phyloP scores from a whole-genome alignment of 1,140 invertebrate species.

The Wiebesia pumilae region DNA sequence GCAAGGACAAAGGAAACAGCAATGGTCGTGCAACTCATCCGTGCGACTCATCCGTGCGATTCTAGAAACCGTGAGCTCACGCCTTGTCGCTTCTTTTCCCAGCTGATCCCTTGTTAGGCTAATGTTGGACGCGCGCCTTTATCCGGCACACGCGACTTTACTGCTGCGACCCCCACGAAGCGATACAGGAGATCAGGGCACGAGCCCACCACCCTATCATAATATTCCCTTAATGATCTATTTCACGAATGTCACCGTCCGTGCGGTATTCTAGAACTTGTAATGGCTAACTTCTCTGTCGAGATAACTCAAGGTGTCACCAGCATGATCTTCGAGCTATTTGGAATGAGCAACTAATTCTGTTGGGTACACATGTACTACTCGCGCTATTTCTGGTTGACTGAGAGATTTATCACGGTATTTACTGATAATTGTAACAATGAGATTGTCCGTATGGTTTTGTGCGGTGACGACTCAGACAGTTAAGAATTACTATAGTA shows the following conservation, averaged over 20 bases:
- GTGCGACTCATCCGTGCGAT: constrained; percentile 13
- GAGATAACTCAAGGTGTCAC: neutral
- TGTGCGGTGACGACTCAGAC: too few relatives aligned
- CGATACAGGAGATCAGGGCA: constrained; percentile 50
- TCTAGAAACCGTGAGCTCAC: neutral
- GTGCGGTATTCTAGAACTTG: neutral
- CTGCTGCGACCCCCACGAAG: neutral
- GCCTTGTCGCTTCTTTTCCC: constrained; percentile 11
- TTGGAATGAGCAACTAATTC: too few relatives aligned
- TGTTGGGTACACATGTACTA: neutral
- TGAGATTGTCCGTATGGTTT: neutral
- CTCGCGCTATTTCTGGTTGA: neutral
- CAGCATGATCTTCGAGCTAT: neutral
- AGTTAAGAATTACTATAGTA: too few relatives aligned
- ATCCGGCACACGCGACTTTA: constrained; percentile 50
- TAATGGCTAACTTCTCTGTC: neutral
- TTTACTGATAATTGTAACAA: neutral
- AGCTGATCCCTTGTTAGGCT: constrained; percentile 42
- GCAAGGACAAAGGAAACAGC: constrained; percentile 26
- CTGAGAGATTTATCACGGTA: neutral
- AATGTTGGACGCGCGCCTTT: constrained; percentile 25
- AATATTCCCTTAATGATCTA: constrained; percentile 72
- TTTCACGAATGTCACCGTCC: constrained; percentile 61
- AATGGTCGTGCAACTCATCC: constrained; percentile 33
- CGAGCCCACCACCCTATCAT: constrained; percentile 66